Base-by-base conservation (phyloP, 2,888 invertebrate species). In the Amblyjoppa proteus region DNA sequence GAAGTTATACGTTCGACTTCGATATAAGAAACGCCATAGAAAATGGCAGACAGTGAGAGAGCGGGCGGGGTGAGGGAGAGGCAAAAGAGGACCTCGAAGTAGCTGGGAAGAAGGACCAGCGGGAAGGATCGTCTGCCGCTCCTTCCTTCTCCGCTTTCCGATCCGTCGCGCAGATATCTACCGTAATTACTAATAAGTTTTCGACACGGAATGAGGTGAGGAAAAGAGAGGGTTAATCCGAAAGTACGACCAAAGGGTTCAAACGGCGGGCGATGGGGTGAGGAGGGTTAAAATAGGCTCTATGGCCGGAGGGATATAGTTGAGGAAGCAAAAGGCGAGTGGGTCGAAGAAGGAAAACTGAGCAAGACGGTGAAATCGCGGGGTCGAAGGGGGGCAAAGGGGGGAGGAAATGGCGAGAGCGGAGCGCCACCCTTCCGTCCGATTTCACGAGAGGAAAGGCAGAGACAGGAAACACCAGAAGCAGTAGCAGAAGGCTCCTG, bases 181-280 rank as follows among this genome's bases (percentile, higher is more conserved):
- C 89, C 92, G 93, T 94, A 94, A 94, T 94, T 94, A 94, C 93
- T 94, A 94, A 94, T 94, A 94, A 94, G 94, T 94, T 94, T 94
- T 94, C 94, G 92, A 93, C 94, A 91, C 94, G 93, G 93, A 94
- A 94, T 93, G 93, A 94, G 94, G 94, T 94, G 94, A 93, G 92
- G 94, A 94, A 93, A 94, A 92, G 87, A 90, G 93, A 92, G 92
- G 93, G 93, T 93, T 94, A 94, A 94, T 94, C 94, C 92, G 89
- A 93, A 94, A 93, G 94, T 93, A 94, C 93, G 93, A 93, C 92
- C 91, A 87, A 92, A 93, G 92, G 93, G 91, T 89, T 90, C 88
- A 68, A 89, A 81, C 66, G 85, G 70, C 73, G 69, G 76, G 82
- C 53, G 41, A 70, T 77, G 69, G 78, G 56, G 25, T 28, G 71